phyloP scores from a whole-genome alignment of 2,113 vertebrate genomes.

The Colaptes auratus region DNA sequence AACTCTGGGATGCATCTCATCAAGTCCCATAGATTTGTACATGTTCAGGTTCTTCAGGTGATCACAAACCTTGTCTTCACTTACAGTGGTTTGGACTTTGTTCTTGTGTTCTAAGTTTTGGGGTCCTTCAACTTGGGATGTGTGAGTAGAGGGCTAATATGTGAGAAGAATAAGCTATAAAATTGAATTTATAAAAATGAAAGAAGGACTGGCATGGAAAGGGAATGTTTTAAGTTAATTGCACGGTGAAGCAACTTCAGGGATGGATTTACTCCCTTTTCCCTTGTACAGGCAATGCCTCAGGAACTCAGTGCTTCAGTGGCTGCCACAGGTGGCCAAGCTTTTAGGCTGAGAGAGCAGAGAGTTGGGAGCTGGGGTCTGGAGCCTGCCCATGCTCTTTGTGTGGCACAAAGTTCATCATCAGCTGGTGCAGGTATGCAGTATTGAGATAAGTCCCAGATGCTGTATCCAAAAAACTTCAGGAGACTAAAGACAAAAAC shows the following conservation, averaged over 20 bases:
- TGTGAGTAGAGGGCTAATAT: no score
- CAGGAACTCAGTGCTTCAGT: neutral
- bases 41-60: no score
- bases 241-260: neutral
- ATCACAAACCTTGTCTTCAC: no score
- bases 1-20: no score
- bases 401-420: neutral
- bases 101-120: no score
- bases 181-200: neutral
- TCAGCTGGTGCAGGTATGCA: neutral
- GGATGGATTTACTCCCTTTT: neutral
- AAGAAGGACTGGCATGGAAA: neutral
- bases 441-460: neutral
- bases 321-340: accelerated
- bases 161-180: no score
- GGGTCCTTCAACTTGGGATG: no score
- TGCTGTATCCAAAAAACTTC: neutral
- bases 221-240: neutral
- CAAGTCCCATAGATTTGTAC: no score
- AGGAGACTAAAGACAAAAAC: neutral
- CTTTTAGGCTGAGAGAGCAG: neutral
- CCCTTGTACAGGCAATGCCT: neutral
- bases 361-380: neutral
- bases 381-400: neutral
- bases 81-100: no score